Conservation (phyloP, 2,113 vertebrate species). For the Heterochromis multidens region DNA sequence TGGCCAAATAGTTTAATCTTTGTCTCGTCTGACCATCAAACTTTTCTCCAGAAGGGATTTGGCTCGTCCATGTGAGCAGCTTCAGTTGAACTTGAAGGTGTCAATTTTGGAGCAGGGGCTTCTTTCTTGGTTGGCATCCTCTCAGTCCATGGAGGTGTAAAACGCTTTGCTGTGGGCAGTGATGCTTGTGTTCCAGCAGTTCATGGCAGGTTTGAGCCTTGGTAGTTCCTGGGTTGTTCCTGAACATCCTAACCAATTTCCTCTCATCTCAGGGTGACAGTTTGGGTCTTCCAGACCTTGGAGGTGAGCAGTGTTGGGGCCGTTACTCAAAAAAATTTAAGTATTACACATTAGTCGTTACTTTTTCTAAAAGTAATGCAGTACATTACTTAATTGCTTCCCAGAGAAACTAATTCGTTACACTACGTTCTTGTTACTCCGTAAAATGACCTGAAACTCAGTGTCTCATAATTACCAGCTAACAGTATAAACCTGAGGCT, state of each 20-base stretch:
- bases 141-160: neutral
- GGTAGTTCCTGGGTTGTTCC: neutral
- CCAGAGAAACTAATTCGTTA: too few species aligned
- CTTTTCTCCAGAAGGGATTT: neutral
- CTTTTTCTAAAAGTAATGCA: too few species aligned
- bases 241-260: neutral
- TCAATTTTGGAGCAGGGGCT: neutral
- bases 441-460: too few species aligned
- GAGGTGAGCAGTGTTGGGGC: too few species aligned
- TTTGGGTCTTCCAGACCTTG: too few species aligned
- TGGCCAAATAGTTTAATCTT: neutral
- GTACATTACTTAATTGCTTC: too few species aligned
- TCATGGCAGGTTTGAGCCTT: neutral
- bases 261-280: neutral
- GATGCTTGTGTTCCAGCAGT: neutral
- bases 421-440: too few species aligned
- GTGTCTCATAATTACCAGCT: too few species aligned
- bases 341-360: too few species aligned
- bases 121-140: neutral
- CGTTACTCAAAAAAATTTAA: too few species aligned
- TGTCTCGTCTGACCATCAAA: neutral
- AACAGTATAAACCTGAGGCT: too few species aligned
- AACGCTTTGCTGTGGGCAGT: neutral
- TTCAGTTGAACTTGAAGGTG: neutral
- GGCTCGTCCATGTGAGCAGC: neutral